Evolutionary conservation across 1,140 invertebrate species (phyloP), one percentile per base, ranked within the genome.

Genomic region (Drosophila busckii): DNA sequence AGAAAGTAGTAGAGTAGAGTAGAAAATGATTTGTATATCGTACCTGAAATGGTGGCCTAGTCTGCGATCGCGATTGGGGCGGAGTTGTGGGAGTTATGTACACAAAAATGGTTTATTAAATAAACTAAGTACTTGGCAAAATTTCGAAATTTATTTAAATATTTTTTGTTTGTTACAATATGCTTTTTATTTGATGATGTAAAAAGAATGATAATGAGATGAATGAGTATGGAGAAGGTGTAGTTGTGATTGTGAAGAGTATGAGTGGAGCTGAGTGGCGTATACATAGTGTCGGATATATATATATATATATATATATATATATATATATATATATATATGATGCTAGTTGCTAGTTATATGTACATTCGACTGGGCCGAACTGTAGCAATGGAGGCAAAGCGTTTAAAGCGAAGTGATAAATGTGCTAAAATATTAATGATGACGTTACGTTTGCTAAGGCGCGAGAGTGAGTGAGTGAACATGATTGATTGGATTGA

Each of bases 1-100:
- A 44, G 10, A 37, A 41, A 29, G 28, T 48, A 44, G 48, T 54
- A 64, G 45, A 54, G 46, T 60, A 52, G 48, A 71, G 68, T 70
- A 83, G 70, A 83, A 82, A 82, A 82, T 82, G 76, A 82, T 37
- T 80, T 82, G 70, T 65, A 66, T 85, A 85, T 76, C 80, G 80
- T 86, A 86, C 84, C 84, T 86, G 84, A 84, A 76, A 86, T 82
- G 84, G 84, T 65, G 84, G 84, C 84, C 78, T 86, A 86, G 84
- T 86, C 84, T 86, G 84, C 84, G 71, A 73, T 86, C 64, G 58
- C 67, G 68, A 85, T 69, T 68, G 84, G 75, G 75, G 75, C 73
- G 75, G 73, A 73, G 73, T 78, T 82, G 75, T 65, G 66, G 76
- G 75, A 76, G 82, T 86, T 83, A 83, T 83, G 78, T 80, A 80